Evolutionary conservation across 1,140 invertebrate species (phyloP).

Genomic region (Procambarus clarkii): DNA sequence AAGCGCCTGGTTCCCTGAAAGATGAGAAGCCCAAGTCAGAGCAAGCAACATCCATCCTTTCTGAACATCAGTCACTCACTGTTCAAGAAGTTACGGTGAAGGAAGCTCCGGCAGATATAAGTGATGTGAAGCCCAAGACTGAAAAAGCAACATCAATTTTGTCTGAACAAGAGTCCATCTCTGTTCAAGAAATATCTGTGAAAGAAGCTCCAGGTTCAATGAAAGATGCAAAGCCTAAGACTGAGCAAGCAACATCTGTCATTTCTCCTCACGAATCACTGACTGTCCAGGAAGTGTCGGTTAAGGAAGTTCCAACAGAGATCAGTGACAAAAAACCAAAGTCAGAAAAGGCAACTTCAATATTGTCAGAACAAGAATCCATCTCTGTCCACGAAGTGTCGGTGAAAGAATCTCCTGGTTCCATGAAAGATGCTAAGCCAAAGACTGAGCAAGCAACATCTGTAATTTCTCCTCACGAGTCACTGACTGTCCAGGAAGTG

Average conservation of each 20-base stretch:
- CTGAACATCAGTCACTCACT: conserved; percentile 46
- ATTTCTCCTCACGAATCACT: conserved; percentile 67
- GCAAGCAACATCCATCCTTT: conserved; percentile 74
- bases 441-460: conserved; percentile 34
- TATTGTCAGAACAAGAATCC: conserved; percentile 23
- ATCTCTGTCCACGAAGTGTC: conserved; percentile 40
- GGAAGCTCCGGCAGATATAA: conserved; percentile 77
- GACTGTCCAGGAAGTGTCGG: conserved; percentile 36
- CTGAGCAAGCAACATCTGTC: conserved; percentile 77
- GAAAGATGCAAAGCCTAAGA: conserved; percentile 76
- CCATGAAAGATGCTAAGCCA: conserved; percentile 28
- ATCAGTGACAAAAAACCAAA: conserved; percentile 35
- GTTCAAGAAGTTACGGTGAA: conserved; percentile 61
- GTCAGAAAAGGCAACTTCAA: conserved; percentile 37
- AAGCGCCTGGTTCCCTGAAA: conserved; percentile 76
- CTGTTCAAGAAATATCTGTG: conserved; percentile 45
- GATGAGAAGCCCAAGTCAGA: conserved; percentile 73
- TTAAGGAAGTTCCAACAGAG: conserved; percentile 7
- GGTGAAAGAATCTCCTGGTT: conserved; percentile 74
- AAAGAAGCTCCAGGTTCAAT: conserved; percentile 78
- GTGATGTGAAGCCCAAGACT: conserved; percentile 69
- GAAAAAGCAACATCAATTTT: conserved; percentile 49
- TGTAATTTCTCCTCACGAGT: not conserved
- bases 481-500: conserved; percentile 40
- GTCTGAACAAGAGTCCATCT: conserved; percentile 43